Evolutionary conservation across 2,888 invertebrate species (phyloP).

Genomic region (Hypercompe scribonia): DNA sequence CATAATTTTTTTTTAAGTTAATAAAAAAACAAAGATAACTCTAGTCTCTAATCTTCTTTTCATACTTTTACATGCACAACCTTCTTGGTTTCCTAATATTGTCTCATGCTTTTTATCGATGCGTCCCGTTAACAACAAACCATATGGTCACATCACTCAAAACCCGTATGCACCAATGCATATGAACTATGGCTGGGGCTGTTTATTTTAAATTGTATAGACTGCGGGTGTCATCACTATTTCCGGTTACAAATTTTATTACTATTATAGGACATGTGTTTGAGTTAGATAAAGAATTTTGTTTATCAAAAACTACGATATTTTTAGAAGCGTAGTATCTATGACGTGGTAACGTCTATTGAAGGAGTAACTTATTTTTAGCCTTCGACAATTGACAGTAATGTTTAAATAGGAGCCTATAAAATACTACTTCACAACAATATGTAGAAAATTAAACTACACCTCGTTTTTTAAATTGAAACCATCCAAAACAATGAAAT

Average conservation of each 20-base stretch:
- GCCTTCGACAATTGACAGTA: not conserved
- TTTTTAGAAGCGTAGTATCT: not conserved
- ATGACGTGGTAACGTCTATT: not conserved
- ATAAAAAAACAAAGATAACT: not conserved
- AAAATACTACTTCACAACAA: not conserved
- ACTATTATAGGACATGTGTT: not conserved
- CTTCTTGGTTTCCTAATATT: not conserved
- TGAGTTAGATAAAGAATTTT: not conserved
- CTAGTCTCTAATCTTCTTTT: not conserved
- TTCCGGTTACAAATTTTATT: constrained; percentile 8
- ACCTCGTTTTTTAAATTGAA: not conserved
- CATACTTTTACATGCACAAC: not conserved
- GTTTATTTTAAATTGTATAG: constrained; percentile 8
- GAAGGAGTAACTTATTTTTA: not conserved
- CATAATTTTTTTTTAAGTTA: too few species aligned
- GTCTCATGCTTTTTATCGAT: not conserved
- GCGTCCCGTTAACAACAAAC: not conserved
- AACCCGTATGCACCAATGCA: constrained; percentile 6
- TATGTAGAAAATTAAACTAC: not conserved
- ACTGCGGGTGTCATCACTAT: constrained; percentile 2
- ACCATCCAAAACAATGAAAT: too few species aligned
- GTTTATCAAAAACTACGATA: not conserved
- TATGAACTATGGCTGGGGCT: constrained; percentile 4
- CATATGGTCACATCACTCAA: constrained; percentile 5
- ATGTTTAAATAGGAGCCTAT: not conserved